Evolutionary conservation across 2,888 invertebrate genomes (phyloP), one percentile per base, ranked within the genome.

Genomic region (Synanthedon vespiformis): DNA sequence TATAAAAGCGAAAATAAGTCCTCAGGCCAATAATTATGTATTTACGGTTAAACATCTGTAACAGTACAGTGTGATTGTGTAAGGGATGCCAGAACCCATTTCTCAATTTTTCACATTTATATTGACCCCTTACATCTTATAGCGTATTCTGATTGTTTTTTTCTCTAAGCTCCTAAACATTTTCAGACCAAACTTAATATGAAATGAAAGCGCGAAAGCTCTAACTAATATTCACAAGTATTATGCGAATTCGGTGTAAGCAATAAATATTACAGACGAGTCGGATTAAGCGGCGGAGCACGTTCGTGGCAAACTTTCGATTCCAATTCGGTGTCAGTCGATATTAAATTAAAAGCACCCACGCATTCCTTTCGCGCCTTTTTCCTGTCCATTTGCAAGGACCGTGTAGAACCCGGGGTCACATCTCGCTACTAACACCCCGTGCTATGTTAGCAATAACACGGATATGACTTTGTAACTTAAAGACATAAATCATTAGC

Each of bases 331-430:
- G 75, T 86, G 86, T 86, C 84, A 82, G 83, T 78, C 82, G 77
- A 84, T 86, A 86, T 86, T 86, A 86, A 87, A 86, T 87, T 86
- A 86, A 86, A 86, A 84, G 81, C 74, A 81, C 84, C 86, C 84
- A 85, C 83, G 82, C 82, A 84, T 84, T 86, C 85, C 78, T 75
- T 66, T 62, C 85, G 81, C 80, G 82, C 82, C 84, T 86, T 86
- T 86, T 87, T 86, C 87, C 85, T 87, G 87, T 86, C 87, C 87
- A 87, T 87, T 87, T 86, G 81, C 82, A 78, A 83, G 82, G 83
- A 75, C 83, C 80, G 78, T 84, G 81, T 83, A 81, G 78, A 79
- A 75, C 70, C 69, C 78, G 75, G 78, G 79, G 82, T 84, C 84
- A 77, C 83, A 82, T 82, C 80, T 73, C 77, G 77, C 68, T 70